Evolutionary conservation across 2,113 vertebrate species (phyloP), one percentile per base, ranked within the genome.

Genomic region (Brienomyrus brachyistius): DNA sequence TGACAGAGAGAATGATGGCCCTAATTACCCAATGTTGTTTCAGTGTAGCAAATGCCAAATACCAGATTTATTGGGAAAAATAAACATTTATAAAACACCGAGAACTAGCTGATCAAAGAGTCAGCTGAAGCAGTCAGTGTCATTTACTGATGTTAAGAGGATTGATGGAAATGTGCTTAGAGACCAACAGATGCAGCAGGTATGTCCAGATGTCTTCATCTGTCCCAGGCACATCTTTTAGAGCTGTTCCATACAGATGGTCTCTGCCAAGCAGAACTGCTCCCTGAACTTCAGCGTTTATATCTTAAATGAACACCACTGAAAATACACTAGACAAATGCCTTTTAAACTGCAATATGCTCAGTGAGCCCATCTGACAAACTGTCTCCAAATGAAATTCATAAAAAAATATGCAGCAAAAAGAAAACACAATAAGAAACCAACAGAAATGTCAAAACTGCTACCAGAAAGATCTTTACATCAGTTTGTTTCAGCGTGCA

Each of bases 161-260:
- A 85, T 86, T 95, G 94, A 95, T 90, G 88, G 92, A 95, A 94
- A 96, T 93, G 27, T 88, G 91, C 94, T 95, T 91, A 89, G 95
- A 95, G 94, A 87, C 89, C 88, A 93, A 91, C 95, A 96, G 94
- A 94, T 96, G 95, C 92, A 92, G 94, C 93, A 95, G 94, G 91
- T 92, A 92, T 89, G 92, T 93, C 95, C 95, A 96, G 94, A 95
- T 95, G 95, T 94, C 93, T 96, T 94, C 93, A 95, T 95, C 93
- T 86, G 92, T 93, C 91, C 92, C 90, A 8, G 1, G 90, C 47
- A 91, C 85, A 90, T 91, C 91, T 91, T 94, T 94, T 94, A 94
- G 94, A 92, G 92, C 92, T 90, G 91, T 91, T 90, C 91, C 86
- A 86, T 83, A 89, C 95, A 95, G 94, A 95, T 95, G 95, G 94